A percentile compares a stretch with the other conserved stretches of the same genome.
These are phyloP conservation scores for Sussaba pulchella DNA, from an alignment of 2,888 invertebrate genomes.

Conservation along the genomic window DNA sequence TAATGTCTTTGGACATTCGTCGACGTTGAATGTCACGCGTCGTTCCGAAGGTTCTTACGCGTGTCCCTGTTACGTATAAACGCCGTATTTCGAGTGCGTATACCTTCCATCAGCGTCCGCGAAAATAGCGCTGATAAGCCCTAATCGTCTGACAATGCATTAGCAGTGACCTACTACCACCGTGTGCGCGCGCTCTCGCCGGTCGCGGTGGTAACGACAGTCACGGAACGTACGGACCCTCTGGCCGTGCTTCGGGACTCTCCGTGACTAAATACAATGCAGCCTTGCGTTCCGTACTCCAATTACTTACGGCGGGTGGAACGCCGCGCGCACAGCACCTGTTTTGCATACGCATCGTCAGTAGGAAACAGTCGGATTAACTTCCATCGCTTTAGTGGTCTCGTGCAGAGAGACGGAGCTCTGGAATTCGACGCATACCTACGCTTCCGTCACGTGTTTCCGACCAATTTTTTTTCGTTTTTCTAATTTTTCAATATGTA, in stretches of 20 bases:
- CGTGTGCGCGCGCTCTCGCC: conserved; percentile 50
- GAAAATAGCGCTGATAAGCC: conserved; percentile 76
- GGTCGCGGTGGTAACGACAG: conserved; percentile 75
- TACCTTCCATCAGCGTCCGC: conserved; percentile 66
- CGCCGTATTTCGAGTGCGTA: conserved; percentile 3
- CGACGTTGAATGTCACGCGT: too few species aligned
- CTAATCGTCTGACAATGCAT: conserved; percentile 82
- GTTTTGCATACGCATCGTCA: conserved; percentile 80
- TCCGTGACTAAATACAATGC: conserved; percentile 76
- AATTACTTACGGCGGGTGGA: conserved; percentile 76
- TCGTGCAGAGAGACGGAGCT: conserved; percentile 59
- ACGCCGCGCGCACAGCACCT: conserved; percentile 75
- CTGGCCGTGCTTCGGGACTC: conserved; percentile 53
- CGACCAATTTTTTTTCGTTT: neutral
- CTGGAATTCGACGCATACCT: conserved; percentile 60
- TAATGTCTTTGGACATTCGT: too few species aligned
- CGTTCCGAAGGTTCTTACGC: too few species aligned
- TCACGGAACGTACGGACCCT: conserved; percentile 66
- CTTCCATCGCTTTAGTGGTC: conserved; percentile 72
- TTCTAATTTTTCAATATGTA: too few species aligned
- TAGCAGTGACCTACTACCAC: conserved; percentile 81
- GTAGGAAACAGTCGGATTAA: conserved; percentile 79
- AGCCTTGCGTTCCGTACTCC: conserved; percentile 82
- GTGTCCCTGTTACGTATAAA: neutral
- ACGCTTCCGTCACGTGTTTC: conserved; percentile 49